A percentile compares a stretch with the other conserved stretches of the same genome.
Conservation (phyloP, 92 coral and sea anemone genomes). For the Pocillopora meandrina region DNA sequence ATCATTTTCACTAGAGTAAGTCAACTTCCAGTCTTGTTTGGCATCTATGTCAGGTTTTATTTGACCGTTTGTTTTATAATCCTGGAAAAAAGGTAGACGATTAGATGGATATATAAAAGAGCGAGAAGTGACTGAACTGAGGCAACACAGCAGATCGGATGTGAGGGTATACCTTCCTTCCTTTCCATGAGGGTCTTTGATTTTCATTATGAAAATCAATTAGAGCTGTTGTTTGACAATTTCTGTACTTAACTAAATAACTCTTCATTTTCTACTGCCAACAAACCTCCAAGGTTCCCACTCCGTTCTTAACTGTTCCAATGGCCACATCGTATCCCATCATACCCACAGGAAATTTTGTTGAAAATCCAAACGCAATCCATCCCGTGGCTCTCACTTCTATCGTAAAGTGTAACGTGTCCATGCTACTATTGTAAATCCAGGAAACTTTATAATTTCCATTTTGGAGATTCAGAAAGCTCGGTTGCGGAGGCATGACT, state of each 20-base stretch:
- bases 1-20: constrained; percentile 5
- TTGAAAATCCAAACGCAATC: constrained; percentile 10
- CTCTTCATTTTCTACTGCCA: not conserved
- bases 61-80: not conserved
- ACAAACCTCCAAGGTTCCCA: constrained; percentile 3
- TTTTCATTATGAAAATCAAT: too few species aligned
- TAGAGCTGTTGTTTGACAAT: not conserved
- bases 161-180: too few species aligned
- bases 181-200: too few species aligned
- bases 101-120: not conserved
- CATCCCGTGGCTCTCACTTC: constrained; percentile 9
- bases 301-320: not conserved
- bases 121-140: too few species aligned
- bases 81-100: not conserved
- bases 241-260: not conserved
- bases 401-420: constrained; percentile 1
- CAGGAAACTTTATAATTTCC: constrained; percentile 14
- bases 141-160: too few species aligned
- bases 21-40: constrained; percentile 20
- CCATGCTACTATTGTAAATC: constrained; percentile 3
- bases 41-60: not conserved
- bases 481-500: not conserved
- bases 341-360: not conserved
- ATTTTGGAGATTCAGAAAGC: not conserved
- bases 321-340: constrained; percentile 8